phyloP scores from a whole-genome alignment of 2,888 invertebrate genomes.

The Aphidoletes aphidimyza region DNA sequence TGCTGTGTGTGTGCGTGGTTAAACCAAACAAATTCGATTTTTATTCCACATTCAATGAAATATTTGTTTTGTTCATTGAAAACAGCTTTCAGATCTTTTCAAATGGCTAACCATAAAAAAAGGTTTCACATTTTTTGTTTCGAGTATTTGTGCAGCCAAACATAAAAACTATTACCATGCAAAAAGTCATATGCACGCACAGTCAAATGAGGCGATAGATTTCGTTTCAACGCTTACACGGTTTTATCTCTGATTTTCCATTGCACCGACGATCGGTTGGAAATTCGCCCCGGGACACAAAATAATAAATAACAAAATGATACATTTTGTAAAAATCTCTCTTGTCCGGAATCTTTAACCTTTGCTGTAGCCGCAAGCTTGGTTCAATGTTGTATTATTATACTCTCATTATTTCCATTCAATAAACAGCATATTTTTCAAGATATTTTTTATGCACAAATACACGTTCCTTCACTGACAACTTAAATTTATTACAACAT shows the following conservation, averaged over 20 bases:
- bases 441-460: too few relatives aligned
- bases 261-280: background rate
- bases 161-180: too few relatives aligned
- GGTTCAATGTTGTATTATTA: conserved; percentile 7
- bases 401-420: too few relatives aligned
- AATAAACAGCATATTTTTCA: background rate
- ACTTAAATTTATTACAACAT: conserved; percentile 11
- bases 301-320: background rate
- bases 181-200: too few relatives aligned
- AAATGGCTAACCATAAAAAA: background rate
- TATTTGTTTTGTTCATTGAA: background rate
- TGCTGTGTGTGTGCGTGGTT: background rate
- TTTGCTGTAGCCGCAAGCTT: background rate
- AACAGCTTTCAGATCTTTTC: conserved; percentile 15
- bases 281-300: background rate
- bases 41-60: background rate
- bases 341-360: background rate
- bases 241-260: conserved; percentile 22
- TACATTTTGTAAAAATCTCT: background rate
- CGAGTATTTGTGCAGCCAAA: too few relatives aligned
- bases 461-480: too few relatives aligned
- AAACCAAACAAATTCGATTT: conserved; percentile 19
- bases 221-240: background rate
- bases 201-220: too few relatives aligned
- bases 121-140: conserved; percentile 42